These are phyloP conservation scores for Branchipolynoe longqiensis DNA, from an alignment of 2,888 invertebrate species.

Conservation along the genomic window DNA sequence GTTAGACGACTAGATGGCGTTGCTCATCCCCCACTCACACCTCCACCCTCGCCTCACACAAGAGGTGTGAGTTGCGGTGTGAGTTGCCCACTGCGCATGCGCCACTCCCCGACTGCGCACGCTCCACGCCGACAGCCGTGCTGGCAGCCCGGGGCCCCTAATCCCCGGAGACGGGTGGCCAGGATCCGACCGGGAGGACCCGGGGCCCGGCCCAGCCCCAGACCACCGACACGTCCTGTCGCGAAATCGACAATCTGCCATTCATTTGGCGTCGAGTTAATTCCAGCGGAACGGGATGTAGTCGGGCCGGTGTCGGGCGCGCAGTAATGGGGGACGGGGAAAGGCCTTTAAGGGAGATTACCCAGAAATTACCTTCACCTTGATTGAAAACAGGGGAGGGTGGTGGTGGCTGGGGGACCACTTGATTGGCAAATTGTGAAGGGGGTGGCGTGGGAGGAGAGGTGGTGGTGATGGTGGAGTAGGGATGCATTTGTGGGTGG, in stretches of 20 bases:
- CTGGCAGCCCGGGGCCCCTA: not conserved
- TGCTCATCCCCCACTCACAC: no score
- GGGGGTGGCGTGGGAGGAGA: not conserved
- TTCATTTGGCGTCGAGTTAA: not conserved
- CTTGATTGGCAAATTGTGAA: not conserved
- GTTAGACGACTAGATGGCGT: no score
- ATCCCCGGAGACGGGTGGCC: no score
- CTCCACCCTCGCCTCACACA: no score
- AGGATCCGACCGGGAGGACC: not conserved
- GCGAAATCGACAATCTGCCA: slow-evolving; percentile 31
- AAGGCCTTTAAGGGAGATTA: slow-evolving; percentile 41
- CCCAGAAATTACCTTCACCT: slow-evolving; percentile 12
- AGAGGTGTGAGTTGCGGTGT: no score
- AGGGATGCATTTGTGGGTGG: slow-evolving; percentile 7
- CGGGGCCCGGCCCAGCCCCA: not conserved
- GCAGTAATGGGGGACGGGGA: not conserved
- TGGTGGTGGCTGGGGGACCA: not conserved
- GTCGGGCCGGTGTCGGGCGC: not conserved
- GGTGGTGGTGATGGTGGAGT: not conserved
- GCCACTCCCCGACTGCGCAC: not conserved
- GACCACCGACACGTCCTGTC: slow-evolving; percentile 14
- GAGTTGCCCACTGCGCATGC: no score
- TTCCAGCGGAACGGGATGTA: not conserved
- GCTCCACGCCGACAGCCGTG: not conserved
- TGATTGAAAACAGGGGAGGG: slow-evolving; percentile 57